Percentiles rank a stretch among this genome's conserved stretches.
Conservation (phyloP, 2,113 vertebrate species). For the Scomber japonicus region DNA sequence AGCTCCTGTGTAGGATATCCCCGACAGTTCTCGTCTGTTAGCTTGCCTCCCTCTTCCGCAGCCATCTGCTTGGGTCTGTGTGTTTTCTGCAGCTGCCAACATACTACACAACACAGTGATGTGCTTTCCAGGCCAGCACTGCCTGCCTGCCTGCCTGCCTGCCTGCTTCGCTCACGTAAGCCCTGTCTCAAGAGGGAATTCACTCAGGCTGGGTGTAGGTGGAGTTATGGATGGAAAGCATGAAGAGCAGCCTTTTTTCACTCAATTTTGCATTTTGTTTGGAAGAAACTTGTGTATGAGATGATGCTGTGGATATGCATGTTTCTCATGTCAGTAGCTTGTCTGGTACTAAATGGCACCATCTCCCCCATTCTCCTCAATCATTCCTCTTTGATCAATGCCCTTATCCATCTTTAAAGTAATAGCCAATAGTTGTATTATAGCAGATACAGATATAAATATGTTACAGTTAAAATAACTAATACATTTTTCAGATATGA, state of each 20-base stretch:
- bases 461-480: too few species aligned
- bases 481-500: too few species aligned
- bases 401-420: background rate
- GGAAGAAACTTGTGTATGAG: conserved; percentile 43
- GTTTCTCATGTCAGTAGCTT: conserved; percentile 27
- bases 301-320: conserved; percentile 11
- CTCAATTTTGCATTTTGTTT: conserved; percentile 70
- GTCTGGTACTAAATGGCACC: background rate
- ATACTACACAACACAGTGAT: conserved; percentile 64
- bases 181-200: conserved; percentile 78
- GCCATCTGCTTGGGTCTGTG: conserved; percentile 77
- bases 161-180: conserved; percentile 73
- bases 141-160: conserved; percentile 51
- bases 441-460: too few species aligned
- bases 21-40: conserved; percentile 75
- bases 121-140: conserved; percentile 72
- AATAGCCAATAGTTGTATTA: background rate
- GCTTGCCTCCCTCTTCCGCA: conserved; percentile 70
- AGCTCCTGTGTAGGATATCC: conserved; percentile 78
- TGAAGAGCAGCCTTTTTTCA: conserved; percentile 71
- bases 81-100: conserved; percentile 76
- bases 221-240: conserved; percentile 72
- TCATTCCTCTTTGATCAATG: background rate
- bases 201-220: conserved; percentile 75
- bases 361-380: background rate